phyloP scores from a whole-genome alignment of 2,113 vertebrate species.

The Sinocyclocheilus maitianheensis region DNA sequence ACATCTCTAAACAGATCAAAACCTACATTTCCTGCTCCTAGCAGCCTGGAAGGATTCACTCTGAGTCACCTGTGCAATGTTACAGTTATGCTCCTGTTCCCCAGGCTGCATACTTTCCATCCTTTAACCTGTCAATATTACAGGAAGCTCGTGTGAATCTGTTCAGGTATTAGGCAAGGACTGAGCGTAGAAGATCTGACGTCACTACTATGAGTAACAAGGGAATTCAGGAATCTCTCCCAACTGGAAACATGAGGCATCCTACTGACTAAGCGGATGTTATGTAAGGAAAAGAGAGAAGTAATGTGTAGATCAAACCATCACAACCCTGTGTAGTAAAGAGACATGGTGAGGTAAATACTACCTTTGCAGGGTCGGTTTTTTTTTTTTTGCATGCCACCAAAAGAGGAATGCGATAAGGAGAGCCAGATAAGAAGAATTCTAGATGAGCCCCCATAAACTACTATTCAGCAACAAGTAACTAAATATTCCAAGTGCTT shows the following conservation, averaged over 20 bases:
- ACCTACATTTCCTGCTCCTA: conserved; percentile 8
- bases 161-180: not conserved
- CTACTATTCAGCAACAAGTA: not conserved
- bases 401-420: not conserved
- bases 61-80: not conserved
- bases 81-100: not conserved
- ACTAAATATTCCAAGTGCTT: not conserved
- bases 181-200: not conserved
- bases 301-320: conserved; percentile 40
- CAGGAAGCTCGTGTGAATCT: not conserved
- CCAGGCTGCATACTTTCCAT: not conserved
- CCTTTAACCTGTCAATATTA: not conserved
- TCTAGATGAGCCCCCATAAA: not conserved
- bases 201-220: not conserved
- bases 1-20: conserved; percentile 8
- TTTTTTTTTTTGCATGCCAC: not conserved
- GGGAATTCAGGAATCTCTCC: not conserved
- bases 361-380: not conserved
- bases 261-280: not conserved
- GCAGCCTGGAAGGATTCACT: conserved; percentile 14
- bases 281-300: not conserved
- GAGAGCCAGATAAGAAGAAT: no score
- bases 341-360: conserved; percentile 2
- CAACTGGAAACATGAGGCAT: not conserved
- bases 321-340: not conserved